Percentiles rank a stretch among this genome's conserved stretches.
Conservation (phyloP, 2,797 vertebrate genomes). For the Hapalemur alaotrensis region DNA sequence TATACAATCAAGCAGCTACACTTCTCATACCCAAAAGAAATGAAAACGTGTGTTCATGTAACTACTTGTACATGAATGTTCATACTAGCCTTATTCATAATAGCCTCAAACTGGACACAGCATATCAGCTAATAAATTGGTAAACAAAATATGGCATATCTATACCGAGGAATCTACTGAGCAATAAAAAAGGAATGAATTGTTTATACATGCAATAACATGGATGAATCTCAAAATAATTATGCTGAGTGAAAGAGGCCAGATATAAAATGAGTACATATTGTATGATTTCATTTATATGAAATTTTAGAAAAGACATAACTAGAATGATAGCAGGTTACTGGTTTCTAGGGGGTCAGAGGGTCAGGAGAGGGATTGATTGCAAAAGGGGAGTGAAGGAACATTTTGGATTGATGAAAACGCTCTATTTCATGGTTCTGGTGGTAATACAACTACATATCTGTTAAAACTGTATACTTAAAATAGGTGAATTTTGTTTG, state of each 20-base stretch:
- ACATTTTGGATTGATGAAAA: background rate
- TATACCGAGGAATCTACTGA: background rate
- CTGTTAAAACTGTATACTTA: constrained; percentile 22
- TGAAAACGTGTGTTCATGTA: background rate
- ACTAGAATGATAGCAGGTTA: background rate
- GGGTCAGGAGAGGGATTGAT: background rate
- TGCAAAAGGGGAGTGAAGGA: background rate
- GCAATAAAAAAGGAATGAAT: background rate
- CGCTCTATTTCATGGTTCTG: background rate
- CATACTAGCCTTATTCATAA: background rate
- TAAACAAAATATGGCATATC: background rate
- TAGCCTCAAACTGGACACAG: background rate
- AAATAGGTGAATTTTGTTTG: background rate
- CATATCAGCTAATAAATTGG: background rate
- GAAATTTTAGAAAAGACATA: constrained; percentile 24
- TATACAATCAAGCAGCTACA: background rate
- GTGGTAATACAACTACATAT: background rate
- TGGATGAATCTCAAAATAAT: constrained; percentile 39
- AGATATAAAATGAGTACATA: constrained; percentile 8
- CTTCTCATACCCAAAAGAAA: background rate
- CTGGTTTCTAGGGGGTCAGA: background rate
- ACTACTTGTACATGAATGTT: background rate
- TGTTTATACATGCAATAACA: background rate
- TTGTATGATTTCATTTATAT: constrained; percentile 2
- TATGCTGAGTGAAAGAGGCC: constrained; percentile 39